Base-by-base conservation (phyloP, 2,797 vertebrate genomes). In the Alauda arvensis region DNA sequence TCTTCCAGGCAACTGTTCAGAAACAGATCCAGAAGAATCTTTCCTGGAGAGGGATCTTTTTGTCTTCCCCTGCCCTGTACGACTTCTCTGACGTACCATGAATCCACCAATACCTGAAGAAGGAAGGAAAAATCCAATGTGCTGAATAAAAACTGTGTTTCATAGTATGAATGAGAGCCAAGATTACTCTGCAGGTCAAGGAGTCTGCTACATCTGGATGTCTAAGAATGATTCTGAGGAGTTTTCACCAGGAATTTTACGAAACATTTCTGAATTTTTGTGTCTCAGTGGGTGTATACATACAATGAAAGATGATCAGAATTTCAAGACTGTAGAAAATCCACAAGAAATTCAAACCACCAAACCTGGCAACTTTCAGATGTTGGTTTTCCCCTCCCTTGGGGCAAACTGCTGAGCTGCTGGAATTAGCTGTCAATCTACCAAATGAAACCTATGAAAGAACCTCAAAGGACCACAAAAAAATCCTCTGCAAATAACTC, bases 31-130 rank as follows among this genome's bases (percentile, higher is more conserved):
- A 59, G 98, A 98, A 53, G 99, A 99, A 94, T 99, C 99, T 91
- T 99, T 99, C 91, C 99, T 98, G 89, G 98, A 98, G 76, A 99
- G 97, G 45, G 96, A 96, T 77, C 98, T 97, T 94, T 99, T 99
- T 65, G 98, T 97, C 96, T 99, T 99, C 66, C 98, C 98, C 92
- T 98, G 99, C 9, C 98, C 98, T 0, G 97, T 98, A 88, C 99
- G 98, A 95, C 98, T 99, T 93, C 99, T 98, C 95, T 99, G 99
- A 61, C 99, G 98, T 59, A 99, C 99, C 99, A 99, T 99, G 95
- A 99, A 99, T 59, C 99, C 99, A 82, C 99, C 99, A 57, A 99
- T 99, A 81, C 99, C 99, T 87, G 99, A 95, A 39, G 21, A 81
- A 88, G 61, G 66, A 94, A 78, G 78, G 19, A 86, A 65, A 88